Conservation (phyloP, 2,888 invertebrate genomes). For the Synergus itoensis region DNA sequence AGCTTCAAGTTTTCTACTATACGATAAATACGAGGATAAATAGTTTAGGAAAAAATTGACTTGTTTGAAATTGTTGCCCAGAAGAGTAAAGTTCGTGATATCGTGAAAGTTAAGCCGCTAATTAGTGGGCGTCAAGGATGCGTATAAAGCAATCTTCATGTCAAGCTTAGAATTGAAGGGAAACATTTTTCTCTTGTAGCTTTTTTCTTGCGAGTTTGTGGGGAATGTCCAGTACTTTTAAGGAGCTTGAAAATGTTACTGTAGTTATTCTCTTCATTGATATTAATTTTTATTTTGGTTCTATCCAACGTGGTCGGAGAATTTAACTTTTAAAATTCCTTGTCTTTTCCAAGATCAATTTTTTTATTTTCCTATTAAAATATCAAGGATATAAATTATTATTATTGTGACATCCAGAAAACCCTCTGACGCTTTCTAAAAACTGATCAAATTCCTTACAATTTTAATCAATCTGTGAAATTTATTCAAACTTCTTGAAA, state of each 20-base stretch:
- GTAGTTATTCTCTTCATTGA: too few relatives aligned
- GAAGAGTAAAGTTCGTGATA: conserved; percentile 12
- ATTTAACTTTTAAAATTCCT: too few relatives aligned
- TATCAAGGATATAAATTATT: too few relatives aligned
- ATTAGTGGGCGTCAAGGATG: conserved; percentile 27
- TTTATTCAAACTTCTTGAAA: too few relatives aligned
- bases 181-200: background rate
- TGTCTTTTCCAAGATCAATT: too few relatives aligned
- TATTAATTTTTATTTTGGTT: too few relatives aligned
- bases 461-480: too few relatives aligned
- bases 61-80: conserved; percentile 24
- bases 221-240: background rate
- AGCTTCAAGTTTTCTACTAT: conserved; percentile 10
- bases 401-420: too few relatives aligned
- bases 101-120: conserved; percentile 31
- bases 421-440: too few relatives aligned
- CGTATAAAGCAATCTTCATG: conserved; percentile 16
- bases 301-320: too few relatives aligned
- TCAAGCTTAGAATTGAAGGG: background rate
- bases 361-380: too few relatives aligned
- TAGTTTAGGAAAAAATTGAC: conserved; percentile 1
- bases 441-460: too few relatives aligned
- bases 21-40: conserved; percentile 20
- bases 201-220: background rate
- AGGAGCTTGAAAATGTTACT: background rate